Evolutionary conservation across 2,888 invertebrate species (phyloP).

Genomic region (Crepidodera aurea): DNA sequence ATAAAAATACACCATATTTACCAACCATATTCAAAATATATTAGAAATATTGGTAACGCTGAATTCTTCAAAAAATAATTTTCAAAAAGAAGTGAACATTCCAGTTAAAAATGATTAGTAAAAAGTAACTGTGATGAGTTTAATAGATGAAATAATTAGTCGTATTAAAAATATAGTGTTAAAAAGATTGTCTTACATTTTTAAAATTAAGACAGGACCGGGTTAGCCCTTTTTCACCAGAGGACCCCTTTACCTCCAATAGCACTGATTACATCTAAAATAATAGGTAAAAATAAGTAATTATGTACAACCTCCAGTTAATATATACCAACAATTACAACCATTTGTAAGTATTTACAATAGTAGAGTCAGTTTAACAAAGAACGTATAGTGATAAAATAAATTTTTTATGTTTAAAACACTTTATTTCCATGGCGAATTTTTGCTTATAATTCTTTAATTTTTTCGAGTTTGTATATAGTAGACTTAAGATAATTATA

Average conservation of each 20-base stretch:
- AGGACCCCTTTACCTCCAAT: conserved; percentile 77
- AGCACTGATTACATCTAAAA: conserved; percentile 89
- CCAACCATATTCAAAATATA: too few species aligned
- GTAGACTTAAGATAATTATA: too few species aligned
- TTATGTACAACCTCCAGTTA: conserved; percentile 41
- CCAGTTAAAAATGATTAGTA: conserved; percentile 8
- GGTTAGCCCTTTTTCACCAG: conserved; percentile 60
- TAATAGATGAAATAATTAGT: conserved; percentile 42
- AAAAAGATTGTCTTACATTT: conserved; percentile 59
- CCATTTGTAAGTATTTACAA: conserved; percentile 29
- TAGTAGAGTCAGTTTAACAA: too few species aligned
- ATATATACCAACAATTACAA: conserved; percentile 22
- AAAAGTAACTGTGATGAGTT: conserved; percentile 22
- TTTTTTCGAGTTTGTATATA: too few species aligned
- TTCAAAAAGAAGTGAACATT: background rate
- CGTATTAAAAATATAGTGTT: conserved; percentile 49
- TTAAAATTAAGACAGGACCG: conserved; percentile 57
- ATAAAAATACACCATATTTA: too few species aligned
- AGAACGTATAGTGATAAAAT: too few species aligned
- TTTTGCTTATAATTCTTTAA: too few species aligned
- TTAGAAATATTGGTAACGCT: too few species aligned
- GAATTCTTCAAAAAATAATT: too few species aligned
- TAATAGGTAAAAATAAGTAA: conserved; percentile 51
- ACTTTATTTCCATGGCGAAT: too few species aligned
- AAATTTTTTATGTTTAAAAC: too few species aligned